Percentiles rank a stretch among this genome's conserved stretches.
These are phyloP conservation scores for Ancistrus triradiatus DNA, from an alignment of 2,113 vertebrate species.

Conservation along the genomic window DNA sequence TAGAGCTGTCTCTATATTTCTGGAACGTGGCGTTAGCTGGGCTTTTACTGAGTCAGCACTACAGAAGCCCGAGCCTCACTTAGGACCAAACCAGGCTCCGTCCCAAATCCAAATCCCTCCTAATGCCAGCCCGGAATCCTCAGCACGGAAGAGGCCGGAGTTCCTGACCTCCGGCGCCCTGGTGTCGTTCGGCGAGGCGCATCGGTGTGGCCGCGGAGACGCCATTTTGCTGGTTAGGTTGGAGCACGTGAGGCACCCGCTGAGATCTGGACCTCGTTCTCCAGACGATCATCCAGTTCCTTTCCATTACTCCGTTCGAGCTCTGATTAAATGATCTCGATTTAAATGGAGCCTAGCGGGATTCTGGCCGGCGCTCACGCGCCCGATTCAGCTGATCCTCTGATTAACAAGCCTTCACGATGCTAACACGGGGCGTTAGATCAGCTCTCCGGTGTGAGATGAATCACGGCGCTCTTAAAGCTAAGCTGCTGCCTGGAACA, in stretches of 20 bases:
- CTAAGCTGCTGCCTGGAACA: neutral
- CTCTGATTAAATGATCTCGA: no score
- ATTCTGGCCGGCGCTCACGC: neutral
- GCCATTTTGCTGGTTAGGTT: no score
- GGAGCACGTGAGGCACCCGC: no score
- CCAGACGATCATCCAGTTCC: no score
- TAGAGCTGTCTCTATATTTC: no score
- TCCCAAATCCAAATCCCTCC: slow-evolving; percentile 48
- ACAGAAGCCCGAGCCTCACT: slow-evolving; percentile 11
- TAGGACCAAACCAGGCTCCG: slow-evolving; percentile 4
- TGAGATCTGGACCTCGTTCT: no score
- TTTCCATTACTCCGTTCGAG: no score
- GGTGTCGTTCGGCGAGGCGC: neutral
- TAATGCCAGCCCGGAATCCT: slow-evolving; percentile 37
- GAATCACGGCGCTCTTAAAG: neutral
- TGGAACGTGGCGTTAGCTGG: neutral
- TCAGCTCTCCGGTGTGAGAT: neutral
- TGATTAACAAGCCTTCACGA: neutral
- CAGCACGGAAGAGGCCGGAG: slow-evolving; percentile 34
- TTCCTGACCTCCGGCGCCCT: slow-evolving; percentile 53
- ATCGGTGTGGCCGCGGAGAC: neutral
- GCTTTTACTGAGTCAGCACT: slow-evolving; percentile 16
- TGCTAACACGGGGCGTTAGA: neutral
- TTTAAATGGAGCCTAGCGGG: slow-evolving; percentile 4
- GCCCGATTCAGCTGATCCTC: neutral